Evolutionary conservation across 2,888 invertebrate species (phyloP).

Genomic region (Brachynemurus nebulosus): DNA sequence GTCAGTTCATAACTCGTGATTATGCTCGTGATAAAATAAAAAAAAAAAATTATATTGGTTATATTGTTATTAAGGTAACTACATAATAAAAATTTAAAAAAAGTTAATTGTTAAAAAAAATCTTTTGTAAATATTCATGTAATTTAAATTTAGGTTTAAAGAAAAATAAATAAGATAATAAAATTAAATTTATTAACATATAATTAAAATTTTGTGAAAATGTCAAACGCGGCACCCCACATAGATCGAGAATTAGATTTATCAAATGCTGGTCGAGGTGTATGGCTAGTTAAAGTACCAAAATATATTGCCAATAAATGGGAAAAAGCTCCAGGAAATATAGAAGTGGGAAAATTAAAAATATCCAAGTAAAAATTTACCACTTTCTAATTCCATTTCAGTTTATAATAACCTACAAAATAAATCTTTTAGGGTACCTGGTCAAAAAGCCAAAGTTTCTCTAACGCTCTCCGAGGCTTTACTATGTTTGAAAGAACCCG

Average conservation of each 20-base stretch:
- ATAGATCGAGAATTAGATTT: constrained; percentile 69
- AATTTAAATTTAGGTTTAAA: too few species aligned
- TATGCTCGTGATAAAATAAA: too few species aligned
- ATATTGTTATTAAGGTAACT: too few species aligned
- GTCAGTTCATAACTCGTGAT: too few species aligned
- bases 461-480: constrained; percentile 70
- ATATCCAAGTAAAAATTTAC: constrained; percentile 51
- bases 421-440: constrained; percentile 37
- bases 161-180: too few species aligned
- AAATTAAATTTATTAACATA: too few species aligned
- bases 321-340: constrained; percentile 82
- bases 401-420: background rate
- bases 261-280: constrained; percentile 77
- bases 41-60: too few species aligned
- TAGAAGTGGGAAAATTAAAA: constrained; percentile 86
- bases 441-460: constrained; percentile 77
- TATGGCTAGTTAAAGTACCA: constrained; percentile 94
- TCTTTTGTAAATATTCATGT: too few species aligned
- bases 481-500: constrained; percentile 59
- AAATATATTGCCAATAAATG: constrained; percentile 93
- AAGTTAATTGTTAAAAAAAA: too few species aligned
- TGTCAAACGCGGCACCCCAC: background rate
- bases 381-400: background rate
- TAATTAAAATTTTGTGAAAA: background rate
- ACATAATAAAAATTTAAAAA: too few species aligned